Percentiles rank a stretch among this genome's conserved stretches.
Conservation (phyloP, 1,140 invertebrate species). For the Phocides pigmalion region DNA sequence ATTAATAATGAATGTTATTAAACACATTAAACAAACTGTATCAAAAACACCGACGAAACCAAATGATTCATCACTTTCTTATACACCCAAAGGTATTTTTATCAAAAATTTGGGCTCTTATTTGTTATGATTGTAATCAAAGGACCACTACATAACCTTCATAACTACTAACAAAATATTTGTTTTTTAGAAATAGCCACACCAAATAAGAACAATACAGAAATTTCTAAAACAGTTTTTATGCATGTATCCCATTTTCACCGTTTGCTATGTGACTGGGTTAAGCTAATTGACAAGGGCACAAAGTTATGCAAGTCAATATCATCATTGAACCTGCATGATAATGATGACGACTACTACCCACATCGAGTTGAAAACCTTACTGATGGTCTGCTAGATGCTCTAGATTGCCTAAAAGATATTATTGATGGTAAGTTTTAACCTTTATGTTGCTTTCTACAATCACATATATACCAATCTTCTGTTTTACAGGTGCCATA, state of each 20-base stretch:
- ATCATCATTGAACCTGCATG: conserved; percentile 63
- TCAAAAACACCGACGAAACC: conserved; percentile 51
- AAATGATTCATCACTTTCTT: conserved; percentile 32
- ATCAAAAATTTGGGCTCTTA: too few species aligned
- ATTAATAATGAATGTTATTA: conserved; percentile 5
- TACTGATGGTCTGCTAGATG: conserved; percentile 57
- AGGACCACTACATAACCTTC: neutral
- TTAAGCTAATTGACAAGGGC: conserved; percentile 56
- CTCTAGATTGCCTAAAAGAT: conserved; percentile 51
- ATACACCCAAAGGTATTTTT: conserved; percentile 54
- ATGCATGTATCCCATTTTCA: conserved; percentile 64
- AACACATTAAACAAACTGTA: conserved; percentile 39
- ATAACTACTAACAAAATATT: conserved; percentile 16
- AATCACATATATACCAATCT: too few species aligned
- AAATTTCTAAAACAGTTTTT: conserved; percentile 63
- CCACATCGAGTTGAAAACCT: conserved; percentile 59
- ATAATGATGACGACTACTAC: conserved; percentile 64
- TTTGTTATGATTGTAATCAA: too few species aligned
- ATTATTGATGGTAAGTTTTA: conserved; percentile 43
- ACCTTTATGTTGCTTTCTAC: too few species aligned
- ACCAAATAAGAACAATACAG: conserved; percentile 58
- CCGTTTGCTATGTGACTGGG: conserved; percentile 58
- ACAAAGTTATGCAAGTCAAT: conserved; percentile 60
- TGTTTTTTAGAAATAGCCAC: conserved; percentile 57
- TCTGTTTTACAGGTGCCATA: too few species aligned